Evolutionary conservation across 2,797 vertebrate genomes (phyloP), one percentile per base, ranked within the genome.

Genomic region (Lutjanus argentimaculatus): DNA sequence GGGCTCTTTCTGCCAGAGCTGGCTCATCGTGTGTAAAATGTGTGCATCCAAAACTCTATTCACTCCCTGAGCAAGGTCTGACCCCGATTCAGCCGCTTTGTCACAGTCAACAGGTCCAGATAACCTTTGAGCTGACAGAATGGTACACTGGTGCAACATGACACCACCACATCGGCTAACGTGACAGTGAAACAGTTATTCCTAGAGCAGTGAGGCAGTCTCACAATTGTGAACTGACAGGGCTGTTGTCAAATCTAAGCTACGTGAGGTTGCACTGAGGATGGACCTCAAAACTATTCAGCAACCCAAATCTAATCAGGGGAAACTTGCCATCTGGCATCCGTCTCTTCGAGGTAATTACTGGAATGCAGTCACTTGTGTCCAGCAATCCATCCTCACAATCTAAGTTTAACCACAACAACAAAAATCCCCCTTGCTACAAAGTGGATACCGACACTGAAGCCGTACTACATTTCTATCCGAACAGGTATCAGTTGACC

Each of bases 101-200:
- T 88, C 85, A 87, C 69, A 82, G 81, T 91, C 85, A 89, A 89
- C 80, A 82, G 77, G 88, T 90, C 80, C 49, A 68, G 85, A 94
- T 92, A 92, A 94, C 90, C 91, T 93, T 92, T 90, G 84, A 83
- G 86, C 80, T 55, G 87, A 85, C 83, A 81, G 73, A 83, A 85
- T 1, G 74, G 84, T 64, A 71, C 83, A 83, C 72, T n/a, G 86
- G 84, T 80, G 91, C 82, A 93, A 95, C 87, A 84, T 69, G 84
- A 93, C 89, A 90, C 91, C 72, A 1, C 14, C 13, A 6, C 30
- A 64, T 13, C 2, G 17, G 83, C 62, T 72, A 73, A 86, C 66
- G 8, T 77, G 76, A 77, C 85, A 55, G 73, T 11, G 46, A 86
- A 85, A 88, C 59, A 48, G 79, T 91, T 89, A 86, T 83, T 91